Conservation (phyloP, 1,140 invertebrate species). For the Bombus difficillimus region DNA sequence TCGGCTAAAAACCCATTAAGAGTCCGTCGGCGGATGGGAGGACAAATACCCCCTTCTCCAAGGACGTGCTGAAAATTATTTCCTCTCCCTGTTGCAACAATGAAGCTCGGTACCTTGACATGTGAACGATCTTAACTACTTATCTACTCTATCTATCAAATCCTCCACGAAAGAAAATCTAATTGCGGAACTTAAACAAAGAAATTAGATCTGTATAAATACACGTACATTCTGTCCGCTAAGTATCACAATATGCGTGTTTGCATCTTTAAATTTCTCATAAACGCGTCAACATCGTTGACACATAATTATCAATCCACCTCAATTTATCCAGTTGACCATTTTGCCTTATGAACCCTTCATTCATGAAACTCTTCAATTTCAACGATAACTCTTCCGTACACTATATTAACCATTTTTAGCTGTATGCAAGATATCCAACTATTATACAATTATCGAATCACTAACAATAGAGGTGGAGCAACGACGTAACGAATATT, state of each 20-base stretch:
- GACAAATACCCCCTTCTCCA: slow-evolving; percentile 70
- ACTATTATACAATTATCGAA: background rate
- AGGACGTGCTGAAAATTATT: slow-evolving; percentile 68
- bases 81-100: slow-evolving; percentile 59
- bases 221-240: too few relatives aligned
- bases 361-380: too few relatives aligned
- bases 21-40: slow-evolving; percentile 69
- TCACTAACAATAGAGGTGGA: slow-evolving; percentile 1
- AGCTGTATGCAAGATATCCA: background rate
- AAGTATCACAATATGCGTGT: too few relatives aligned
- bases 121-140: slow-evolving; percentile 7
- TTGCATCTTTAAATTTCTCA: too few relatives aligned
- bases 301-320: too few relatives aligned
- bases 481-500: slow-evolving; percentile 31
- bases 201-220: too few relatives aligned
- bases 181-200: too few relatives aligned
- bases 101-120: slow-evolving; percentile 43
- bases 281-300: background rate
- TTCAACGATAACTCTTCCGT: too few relatives aligned
- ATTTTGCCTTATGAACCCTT: too few relatives aligned
- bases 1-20: slow-evolving; percentile 78
- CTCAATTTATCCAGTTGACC: too few relatives aligned
- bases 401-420: too few relatives aligned
- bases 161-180: background rate
- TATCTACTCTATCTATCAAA: background rate